phyloP scores from a whole-genome alignment of 2,113 vertebrate species.

The Dromaius novaehollandiae region DNA sequence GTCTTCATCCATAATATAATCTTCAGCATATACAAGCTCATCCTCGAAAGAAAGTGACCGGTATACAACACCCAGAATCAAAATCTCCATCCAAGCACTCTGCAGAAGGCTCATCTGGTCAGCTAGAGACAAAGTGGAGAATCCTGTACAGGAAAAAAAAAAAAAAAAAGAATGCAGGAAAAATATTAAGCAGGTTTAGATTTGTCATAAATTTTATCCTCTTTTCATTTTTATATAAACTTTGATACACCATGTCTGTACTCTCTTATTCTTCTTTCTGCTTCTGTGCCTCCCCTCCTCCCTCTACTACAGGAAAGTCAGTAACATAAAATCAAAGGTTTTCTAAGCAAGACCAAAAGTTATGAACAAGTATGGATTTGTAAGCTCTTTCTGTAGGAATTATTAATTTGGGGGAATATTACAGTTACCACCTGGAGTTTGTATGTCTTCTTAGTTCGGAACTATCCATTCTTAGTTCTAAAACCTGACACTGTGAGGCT shows the following conservation, averaged over 20 bases:
- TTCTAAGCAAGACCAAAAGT: not conserved
- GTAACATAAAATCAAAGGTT: not conserved
- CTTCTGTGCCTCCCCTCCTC: not conserved
- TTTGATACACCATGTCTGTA: fast-evolving
- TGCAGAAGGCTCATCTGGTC: conserved; percentile 99
- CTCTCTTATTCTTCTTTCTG: not conserved
- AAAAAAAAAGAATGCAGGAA: not conserved
- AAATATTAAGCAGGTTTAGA: conserved; percentile 27
- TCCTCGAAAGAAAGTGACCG: conserved; percentile 97
- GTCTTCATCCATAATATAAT: conserved; percentile 99
- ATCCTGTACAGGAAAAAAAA: conserved; percentile 79
- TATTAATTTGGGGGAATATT: not conserved
- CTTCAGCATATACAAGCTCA: conserved; percentile 98
- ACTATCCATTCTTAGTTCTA: not conserved
- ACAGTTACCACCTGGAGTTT: not conserved
- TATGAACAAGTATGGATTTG: not conserved
- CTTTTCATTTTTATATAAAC: not conserved
- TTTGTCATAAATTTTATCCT: not conserved
- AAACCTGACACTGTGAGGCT: not conserved
- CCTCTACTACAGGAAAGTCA: not conserved
- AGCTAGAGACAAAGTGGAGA: conserved; percentile 97
- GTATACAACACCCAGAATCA: conserved; percentile 98
- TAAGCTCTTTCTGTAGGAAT: not conserved
- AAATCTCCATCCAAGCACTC: conserved; percentile 99
- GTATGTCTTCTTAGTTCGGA: not conserved